Percentiles rank a stretch among this genome's conserved stretches.
phyloP scores from a whole-genome alignment of 2,797 vertebrate genomes.

The Coracias cyanogaster region DNA sequence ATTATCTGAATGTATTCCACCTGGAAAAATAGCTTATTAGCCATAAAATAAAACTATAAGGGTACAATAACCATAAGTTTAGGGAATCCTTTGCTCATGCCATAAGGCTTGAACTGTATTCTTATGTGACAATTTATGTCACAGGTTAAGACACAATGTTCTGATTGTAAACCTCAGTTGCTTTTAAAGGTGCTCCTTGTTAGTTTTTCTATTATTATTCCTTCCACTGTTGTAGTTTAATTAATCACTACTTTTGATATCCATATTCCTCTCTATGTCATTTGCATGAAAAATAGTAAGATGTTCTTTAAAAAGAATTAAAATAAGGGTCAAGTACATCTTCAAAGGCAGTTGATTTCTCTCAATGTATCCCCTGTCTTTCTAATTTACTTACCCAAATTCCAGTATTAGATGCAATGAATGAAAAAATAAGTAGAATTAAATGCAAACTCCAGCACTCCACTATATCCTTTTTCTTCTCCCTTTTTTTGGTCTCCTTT shows the following conservation, averaged over 20 bases:
- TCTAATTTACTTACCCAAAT: background rate
- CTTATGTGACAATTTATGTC: background rate
- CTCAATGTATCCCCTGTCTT: background rate
- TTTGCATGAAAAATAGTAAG: background rate
- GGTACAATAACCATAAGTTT: background rate
- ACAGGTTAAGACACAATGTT: background rate
- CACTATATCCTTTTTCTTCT: background rate
- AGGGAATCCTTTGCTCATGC: background rate
- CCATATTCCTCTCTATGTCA: background rate
- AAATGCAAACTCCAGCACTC: background rate
- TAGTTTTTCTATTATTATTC: background rate
- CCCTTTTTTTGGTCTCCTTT: fast-evolving
- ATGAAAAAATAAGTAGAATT: background rate
- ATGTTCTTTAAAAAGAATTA: background rate
- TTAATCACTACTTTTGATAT: background rate
- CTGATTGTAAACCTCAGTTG: background rate
- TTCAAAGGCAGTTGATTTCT: background rate
- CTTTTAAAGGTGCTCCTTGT: background rate
- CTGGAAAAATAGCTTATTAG: background rate
- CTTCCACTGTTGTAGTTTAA: background rate
- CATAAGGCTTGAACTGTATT: background rate
- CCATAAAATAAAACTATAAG: background rate
- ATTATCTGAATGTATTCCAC: background rate
- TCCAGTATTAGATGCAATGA: background rate
- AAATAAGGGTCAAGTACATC: background rate